Evolutionary conservation across 1,140 invertebrate genomes (phyloP).

Genomic region (Papilio xuthus): DNA sequence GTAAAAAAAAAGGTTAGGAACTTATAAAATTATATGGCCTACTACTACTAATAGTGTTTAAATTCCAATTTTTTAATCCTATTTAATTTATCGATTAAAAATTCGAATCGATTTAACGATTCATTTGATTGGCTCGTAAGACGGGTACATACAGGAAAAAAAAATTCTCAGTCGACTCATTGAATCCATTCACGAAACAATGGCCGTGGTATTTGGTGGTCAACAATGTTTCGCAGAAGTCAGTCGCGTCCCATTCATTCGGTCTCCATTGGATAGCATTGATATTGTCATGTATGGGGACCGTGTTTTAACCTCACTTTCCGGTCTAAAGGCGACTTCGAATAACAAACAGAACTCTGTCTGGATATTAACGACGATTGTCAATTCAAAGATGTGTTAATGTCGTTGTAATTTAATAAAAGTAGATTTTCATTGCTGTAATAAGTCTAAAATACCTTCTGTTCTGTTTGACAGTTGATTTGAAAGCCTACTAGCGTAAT

Average conservation of each 20-base stretch:
- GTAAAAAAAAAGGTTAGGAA: no score
- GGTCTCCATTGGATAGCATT: conserved; percentile 4
- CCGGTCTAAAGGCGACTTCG: conserved; percentile 19
- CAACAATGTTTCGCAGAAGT: conserved; percentile 33
- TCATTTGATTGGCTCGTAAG: not conserved
- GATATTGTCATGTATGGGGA: conserved; percentile 29
- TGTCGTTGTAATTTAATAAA: not conserved
- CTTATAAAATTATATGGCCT: no score
- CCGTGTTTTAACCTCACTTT: conserved; percentile 32
- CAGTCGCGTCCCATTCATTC: conserved; percentile 31
- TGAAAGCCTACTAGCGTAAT: not conserved
- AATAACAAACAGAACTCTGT: conserved; percentile 5
- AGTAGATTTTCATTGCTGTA: not conserved
- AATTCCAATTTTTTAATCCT: not conserved
- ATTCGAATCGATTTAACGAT: not conserved
- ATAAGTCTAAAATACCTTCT: no score
- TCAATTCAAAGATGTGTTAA: not conserved
- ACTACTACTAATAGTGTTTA: no score
- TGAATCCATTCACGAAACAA: conserved; percentile 33
- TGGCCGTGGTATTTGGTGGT: conserved; percentile 23
- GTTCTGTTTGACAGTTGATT: no score
- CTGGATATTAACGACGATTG: not conserved
- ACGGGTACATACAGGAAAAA: not conserved
- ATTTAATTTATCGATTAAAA: conserved; percentile 14
- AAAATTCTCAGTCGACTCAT: not conserved